Conservation (phyloP, 2,113 vertebrate species). For the Psittacula cyanocephala region DNA sequence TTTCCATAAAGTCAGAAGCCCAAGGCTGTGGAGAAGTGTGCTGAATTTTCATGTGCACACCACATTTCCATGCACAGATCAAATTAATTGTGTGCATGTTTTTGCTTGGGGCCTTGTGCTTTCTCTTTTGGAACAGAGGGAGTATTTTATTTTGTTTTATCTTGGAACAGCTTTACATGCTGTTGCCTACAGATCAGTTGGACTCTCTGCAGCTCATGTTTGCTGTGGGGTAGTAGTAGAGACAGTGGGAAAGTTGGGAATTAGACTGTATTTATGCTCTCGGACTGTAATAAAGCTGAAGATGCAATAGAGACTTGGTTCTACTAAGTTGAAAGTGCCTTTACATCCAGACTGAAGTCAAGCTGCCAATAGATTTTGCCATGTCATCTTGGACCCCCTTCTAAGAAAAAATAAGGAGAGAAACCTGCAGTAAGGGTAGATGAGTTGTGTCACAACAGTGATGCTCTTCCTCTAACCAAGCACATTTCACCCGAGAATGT, state of each 20-base stretch:
- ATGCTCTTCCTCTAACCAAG: neutral
- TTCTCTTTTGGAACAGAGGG: neutral
- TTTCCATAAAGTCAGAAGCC: constrained; percentile 9
- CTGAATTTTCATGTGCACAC: constrained; percentile 3
- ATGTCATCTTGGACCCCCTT: neutral
- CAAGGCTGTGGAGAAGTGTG: neutral
- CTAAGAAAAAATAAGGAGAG: neutral
- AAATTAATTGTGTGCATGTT: neutral
- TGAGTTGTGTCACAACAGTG: neutral
- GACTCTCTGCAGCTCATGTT: neutral
- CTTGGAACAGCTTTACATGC: neutral
- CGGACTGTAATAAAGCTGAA: neutral
- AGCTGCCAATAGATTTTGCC: neutral
- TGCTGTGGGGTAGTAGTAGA: neutral
- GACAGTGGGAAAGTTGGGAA: neutral
- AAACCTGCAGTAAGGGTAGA: neutral
- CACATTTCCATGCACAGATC: constrained; percentile 2
- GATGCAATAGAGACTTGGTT: neutral
- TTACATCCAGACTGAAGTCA: neutral
- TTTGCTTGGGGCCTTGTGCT: neutral
- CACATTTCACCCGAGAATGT: neutral
- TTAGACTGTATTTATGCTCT: neutral
- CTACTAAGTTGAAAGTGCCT: neutral
- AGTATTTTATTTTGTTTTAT: neutral
- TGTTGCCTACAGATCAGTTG: neutral